Evolutionary conservation across 1,140 invertebrate genomes (phyloP).

Genomic region (Cotesia vestalis): DNA sequence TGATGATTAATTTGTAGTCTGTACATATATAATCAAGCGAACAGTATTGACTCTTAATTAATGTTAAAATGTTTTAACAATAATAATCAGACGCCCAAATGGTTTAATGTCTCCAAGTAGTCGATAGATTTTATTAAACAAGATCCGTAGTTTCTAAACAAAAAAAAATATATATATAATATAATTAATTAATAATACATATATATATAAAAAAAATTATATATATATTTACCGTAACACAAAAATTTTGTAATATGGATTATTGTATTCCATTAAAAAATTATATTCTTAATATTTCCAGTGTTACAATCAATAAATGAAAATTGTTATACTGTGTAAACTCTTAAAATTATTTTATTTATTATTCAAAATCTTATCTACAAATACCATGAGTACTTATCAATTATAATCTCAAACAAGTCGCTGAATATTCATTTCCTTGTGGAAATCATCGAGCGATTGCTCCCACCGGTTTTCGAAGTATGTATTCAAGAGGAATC

Average conservation of each 20-base stretch:
- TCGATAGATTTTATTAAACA: slow-evolving; percentile 36
- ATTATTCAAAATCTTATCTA: slow-evolving; percentile 8
- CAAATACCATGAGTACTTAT: neutral
- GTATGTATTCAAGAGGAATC: slow-evolving; percentile 84
- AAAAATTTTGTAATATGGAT: slow-evolving; percentile 63
- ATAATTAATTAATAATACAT: slow-evolving; percentile 34
- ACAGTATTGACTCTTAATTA: neutral
- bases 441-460: slow-evolving; percentile 80
- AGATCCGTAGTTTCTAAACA: slow-evolving; percentile 36
- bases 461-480: slow-evolving; percentile 96
- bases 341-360: slow-evolving; percentile 14
- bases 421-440: slow-evolving; percentile 75
- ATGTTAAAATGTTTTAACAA: neutral
- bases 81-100: neutral
- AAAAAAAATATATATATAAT: slow-evolving; percentile 37
- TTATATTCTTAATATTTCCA: slow-evolving; percentile 66
- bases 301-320: slow-evolving; percentile 62
- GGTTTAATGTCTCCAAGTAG: slow-evolving; percentile 23
- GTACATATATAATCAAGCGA: slow-evolving; percentile 33
- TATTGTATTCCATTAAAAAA: slow-evolving; percentile 60
- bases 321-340: slow-evolving; percentile 62
- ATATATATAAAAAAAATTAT: slow-evolving; percentile 35
- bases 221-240: slow-evolving; percentile 54
- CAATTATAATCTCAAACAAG: slow-evolving; percentile 37
- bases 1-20: slow-evolving; percentile 38